Evolutionary conservation across 2,113 vertebrate genomes (phyloP).

Genomic region (Petrocephalus zakoni): DNA sequence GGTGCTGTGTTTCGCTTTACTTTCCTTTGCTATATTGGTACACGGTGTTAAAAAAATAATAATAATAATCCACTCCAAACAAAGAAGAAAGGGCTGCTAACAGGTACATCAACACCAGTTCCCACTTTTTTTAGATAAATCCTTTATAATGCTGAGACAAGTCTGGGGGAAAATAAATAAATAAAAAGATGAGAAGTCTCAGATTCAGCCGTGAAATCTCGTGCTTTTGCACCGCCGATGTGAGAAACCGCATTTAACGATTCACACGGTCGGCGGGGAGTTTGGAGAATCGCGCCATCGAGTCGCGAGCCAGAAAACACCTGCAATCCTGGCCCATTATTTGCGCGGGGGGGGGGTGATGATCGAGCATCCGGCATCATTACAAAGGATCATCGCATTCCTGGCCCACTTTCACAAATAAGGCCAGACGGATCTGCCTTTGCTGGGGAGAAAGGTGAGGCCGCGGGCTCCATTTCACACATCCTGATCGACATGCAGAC

Average conservation of each 20-base stretch:
- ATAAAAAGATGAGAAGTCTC: background rate
- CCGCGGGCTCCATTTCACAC: background rate
- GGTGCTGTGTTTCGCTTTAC: background rate
- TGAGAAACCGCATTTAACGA: constrained; percentile 11
- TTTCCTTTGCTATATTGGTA: background rate
- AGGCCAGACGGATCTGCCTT: constrained; percentile 6
- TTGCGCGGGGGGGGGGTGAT: background rate
- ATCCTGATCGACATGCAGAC: background rate
- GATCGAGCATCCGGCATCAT: background rate
- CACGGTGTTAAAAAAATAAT: background rate
- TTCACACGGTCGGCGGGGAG: background rate
- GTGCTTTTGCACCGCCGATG: background rate
- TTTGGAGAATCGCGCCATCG: background rate
- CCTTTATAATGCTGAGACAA: background rate
- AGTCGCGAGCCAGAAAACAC: background rate
- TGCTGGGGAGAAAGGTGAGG: background rate
- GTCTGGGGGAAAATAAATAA: background rate
- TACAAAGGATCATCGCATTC: background rate
- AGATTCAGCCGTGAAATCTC: background rate
- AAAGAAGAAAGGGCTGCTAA: background rate
- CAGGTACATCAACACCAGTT: background rate
- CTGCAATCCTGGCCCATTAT: background rate
- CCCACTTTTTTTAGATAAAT: background rate
- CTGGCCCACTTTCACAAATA: constrained; percentile 16
- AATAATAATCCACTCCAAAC: background rate